These are phyloP conservation scores for Sminthurinus signatus DNA, from an alignment of 1,140 invertebrate species.

Conservation along the genomic window DNA sequence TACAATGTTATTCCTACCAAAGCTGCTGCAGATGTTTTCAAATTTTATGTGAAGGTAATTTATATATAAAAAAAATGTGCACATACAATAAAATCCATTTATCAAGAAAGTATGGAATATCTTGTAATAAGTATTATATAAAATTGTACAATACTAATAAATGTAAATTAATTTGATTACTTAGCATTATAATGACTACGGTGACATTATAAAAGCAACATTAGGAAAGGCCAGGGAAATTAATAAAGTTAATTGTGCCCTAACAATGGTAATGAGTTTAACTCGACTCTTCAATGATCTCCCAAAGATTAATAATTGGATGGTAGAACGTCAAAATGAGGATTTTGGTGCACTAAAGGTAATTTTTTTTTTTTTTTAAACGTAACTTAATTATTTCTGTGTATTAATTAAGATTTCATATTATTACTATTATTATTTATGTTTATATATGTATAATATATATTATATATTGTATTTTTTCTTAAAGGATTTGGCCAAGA, in stretches of 20 bases:
- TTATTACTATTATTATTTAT: neutral
- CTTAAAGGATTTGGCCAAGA: constrained; percentile 84
- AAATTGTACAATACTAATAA: no score
- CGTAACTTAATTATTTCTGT: no score
- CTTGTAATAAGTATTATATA: no score
- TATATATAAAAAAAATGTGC: constrained; percentile 1
- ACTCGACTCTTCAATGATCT: constrained; percentile 75
- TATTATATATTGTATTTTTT: constrained; percentile 4
- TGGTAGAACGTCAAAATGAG: constrained; percentile 63
- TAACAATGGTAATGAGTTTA: constrained; percentile 88
- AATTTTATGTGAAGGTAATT: constrained; percentile 89
- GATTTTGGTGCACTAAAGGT: constrained; percentile 81
- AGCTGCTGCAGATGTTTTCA: constrained; percentile 88
- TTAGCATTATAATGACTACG: constrained; percentile 95
- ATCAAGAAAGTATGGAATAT: no score
- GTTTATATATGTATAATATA: neutral
- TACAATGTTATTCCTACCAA: constrained; percentile 93
- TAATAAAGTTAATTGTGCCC: constrained; percentile 91
- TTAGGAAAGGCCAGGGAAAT: constrained; percentile 94
- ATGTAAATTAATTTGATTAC: no score
- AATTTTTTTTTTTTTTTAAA: no score
- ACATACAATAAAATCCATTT: no score
- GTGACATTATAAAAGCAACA: constrained; percentile 98
- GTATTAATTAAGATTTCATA: no score
- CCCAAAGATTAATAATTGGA: constrained; percentile 49